Evolutionary conservation across 1,140 invertebrate genomes (phyloP).

Genomic region (Lepidurus arcticus): DNA sequence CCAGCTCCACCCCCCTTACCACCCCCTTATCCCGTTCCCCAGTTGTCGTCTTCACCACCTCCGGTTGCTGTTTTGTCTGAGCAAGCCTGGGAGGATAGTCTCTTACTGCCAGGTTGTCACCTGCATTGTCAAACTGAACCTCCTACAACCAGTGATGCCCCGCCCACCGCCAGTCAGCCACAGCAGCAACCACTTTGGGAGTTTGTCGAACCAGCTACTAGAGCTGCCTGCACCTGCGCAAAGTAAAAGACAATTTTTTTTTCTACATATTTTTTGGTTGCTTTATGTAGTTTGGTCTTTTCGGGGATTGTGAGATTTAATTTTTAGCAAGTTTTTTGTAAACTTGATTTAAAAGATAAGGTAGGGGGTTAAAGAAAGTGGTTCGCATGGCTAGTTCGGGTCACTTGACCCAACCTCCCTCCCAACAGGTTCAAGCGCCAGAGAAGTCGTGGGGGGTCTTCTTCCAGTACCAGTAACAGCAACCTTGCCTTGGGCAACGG

Average conservation of each 20-base stretch:
- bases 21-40: conserved; percentile 19
- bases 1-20: conserved; percentile 9
- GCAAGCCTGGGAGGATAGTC: conserved; percentile 67
- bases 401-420: background rate
- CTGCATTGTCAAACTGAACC: conserved; percentile 32
- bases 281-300: background rate
- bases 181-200: conserved; percentile 61
- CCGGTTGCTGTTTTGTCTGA: conserved; percentile 53
- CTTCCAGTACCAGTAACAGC: conserved; percentile 23
- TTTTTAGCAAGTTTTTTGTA: background rate
- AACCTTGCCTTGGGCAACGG: conserved; percentile 12
- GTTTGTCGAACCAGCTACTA: conserved; percentile 76
- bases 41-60: background rate
- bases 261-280: background rate
- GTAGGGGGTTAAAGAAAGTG: background rate
- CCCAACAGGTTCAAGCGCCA: conserved; percentile 26
- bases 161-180: conserved; percentile 38
- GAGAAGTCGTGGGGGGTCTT: conserved; percentile 3
- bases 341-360: background rate
- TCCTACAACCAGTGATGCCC: conserved; percentile 36
- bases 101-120: conserved; percentile 41
- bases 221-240: conserved; percentile 71
- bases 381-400: background rate
- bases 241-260: conserved; percentile 45
- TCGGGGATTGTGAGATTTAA: background rate